Conservation (phyloP, 1,140 invertebrate genomes). For the Apis cerana region DNA sequence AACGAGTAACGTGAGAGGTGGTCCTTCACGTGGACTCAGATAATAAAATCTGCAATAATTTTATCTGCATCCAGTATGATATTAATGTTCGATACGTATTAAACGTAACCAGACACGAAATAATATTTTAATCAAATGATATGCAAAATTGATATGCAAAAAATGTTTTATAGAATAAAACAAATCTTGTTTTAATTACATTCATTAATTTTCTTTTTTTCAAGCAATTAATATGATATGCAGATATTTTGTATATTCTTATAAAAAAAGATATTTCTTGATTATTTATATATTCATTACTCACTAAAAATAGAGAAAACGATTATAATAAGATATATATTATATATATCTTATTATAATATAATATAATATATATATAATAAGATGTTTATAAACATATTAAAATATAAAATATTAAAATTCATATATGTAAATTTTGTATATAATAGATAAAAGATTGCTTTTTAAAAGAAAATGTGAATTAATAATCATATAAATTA, state of each 20-base stretch:
- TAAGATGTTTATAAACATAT: no score
- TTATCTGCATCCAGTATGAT: conserved; percentile 79
- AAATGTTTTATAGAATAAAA: background rate
- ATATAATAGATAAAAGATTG: background rate
- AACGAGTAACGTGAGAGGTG: conserved; percentile 76
- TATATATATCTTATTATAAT: no score
- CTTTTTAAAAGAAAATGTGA: background rate
- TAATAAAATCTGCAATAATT: conserved; percentile 80
- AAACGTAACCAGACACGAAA: conserved; percentile 21
- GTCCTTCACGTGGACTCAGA: conserved; percentile 76
- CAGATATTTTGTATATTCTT: no score
- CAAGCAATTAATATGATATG: no score
- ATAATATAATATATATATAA: no score
- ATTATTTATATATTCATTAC: no score
- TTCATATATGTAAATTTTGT: background rate
- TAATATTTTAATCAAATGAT: background rate
- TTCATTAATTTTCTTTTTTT: no score
- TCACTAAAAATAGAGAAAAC: no score
- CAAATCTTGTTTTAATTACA: no score
- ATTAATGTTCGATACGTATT: conserved; percentile 63
- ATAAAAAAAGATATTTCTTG: no score
- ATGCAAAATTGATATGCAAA: background rate
- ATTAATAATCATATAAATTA: background rate
- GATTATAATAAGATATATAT: no score
- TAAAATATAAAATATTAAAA: no score